These are phyloP conservation scores for Brachionus plicatilis DNA, from an alignment of 1,140 invertebrate species.

Conservation along the genomic window DNA sequence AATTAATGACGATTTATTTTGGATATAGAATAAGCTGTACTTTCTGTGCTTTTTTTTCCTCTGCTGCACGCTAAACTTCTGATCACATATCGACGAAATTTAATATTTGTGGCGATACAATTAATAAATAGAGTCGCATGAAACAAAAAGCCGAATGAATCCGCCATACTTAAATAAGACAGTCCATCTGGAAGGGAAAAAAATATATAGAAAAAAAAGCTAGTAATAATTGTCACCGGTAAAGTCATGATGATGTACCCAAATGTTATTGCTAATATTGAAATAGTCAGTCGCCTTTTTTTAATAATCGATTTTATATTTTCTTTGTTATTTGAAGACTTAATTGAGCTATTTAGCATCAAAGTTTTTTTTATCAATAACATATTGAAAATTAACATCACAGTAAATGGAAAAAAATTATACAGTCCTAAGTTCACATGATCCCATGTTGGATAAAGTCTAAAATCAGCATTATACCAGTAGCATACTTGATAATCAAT, in stretches of 20 bases:
- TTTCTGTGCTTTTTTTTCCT: too few species aligned
- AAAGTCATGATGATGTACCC: constrained; percentile 9
- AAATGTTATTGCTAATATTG: background rate
- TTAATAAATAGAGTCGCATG: background rate
- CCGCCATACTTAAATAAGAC: background rate
- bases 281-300: background rate
- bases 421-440: background rate
- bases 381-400: background rate
- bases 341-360: background rate
- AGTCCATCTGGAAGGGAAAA: too few species aligned
- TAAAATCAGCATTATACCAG: background rate
- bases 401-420: background rate
- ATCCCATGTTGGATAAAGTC: background rate
- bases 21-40: too few species aligned
- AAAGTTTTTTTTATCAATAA: background rate
- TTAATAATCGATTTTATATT: background rate
- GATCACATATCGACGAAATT: background rate
- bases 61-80: too few species aligned
- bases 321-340: background rate
- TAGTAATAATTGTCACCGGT: background rate
- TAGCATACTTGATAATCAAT: background rate
- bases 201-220: background rate
- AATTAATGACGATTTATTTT: too few species aligned
- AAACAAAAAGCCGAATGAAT: background rate
- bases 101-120: background rate